Evolutionary conservation across 1,140 invertebrate species (phyloP).

Genomic region (Marisa cornuarietis): DNA sequence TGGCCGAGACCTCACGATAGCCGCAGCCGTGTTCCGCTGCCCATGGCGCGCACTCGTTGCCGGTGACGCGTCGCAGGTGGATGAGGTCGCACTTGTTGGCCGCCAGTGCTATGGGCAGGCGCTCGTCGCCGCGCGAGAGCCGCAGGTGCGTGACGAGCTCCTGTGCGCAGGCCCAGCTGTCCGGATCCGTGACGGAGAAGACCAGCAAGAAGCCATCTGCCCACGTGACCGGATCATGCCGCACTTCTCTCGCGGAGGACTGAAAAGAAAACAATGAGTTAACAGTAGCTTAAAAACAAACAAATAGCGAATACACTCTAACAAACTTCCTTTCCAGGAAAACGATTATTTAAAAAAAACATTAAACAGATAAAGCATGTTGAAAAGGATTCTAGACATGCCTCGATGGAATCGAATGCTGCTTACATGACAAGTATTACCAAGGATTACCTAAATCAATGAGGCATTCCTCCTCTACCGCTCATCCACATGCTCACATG

Average conservation of each 20-base stretch:
- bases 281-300: too few relatives aligned
- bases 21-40: constrained; percentile 45
- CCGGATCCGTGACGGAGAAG: constrained; percentile 90
- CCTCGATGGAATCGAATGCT: too few relatives aligned
- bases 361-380: too few relatives aligned
- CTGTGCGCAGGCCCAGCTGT: constrained; percentile 90
- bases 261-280: constrained; percentile 19
- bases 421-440: too few relatives aligned
- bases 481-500: too few relatives aligned
- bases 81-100: constrained; percentile 93
- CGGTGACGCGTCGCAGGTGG: constrained; percentile 43
- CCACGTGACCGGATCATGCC: constrained; percentile 72
- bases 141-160: constrained; percentile 93
- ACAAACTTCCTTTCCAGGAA: too few relatives aligned
- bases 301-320: too few relatives aligned
- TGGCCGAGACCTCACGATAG: constrained; percentile 54
- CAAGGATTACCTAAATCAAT: too few relatives aligned
- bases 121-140: constrained; percentile 87
- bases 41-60: constrained; percentile 39
- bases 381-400: too few relatives aligned
- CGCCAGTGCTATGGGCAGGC: constrained; percentile 96
- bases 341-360: too few relatives aligned
- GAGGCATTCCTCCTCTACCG: too few relatives aligned
- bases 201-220: constrained; percentile 70
- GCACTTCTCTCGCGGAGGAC: constrained; percentile 31